These are phyloP conservation scores for Ondatra zibethicus DNA, from an alignment of 2,113 vertebrate species.

Conservation along the genomic window DNA sequence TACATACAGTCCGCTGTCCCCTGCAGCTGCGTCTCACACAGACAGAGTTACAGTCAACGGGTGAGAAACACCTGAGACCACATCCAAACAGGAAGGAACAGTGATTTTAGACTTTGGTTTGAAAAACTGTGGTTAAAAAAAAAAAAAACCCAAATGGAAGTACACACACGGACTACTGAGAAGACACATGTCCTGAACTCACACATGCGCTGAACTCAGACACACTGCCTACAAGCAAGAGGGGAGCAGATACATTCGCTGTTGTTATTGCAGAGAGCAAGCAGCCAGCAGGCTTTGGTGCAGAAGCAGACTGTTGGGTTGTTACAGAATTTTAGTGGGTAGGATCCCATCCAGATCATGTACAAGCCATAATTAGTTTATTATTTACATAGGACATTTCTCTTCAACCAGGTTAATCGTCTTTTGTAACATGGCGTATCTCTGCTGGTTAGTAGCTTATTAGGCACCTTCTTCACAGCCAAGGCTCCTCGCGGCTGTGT, in stretches of 20 bases:
- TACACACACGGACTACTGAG: conserved; percentile 78
- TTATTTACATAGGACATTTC: conserved; percentile 95
- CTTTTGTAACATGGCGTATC: conserved; percentile 86
- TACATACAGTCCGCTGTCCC: conserved; percentile 84
- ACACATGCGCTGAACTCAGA: conserved; percentile 87
- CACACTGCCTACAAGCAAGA: conserved; percentile 86
- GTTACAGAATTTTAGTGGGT: conserved; percentile 94
- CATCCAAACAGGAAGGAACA: conserved; percentile 83
- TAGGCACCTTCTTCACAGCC: conserved; percentile 88
- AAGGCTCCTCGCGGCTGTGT: conserved; percentile 82
- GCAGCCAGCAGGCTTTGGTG: conserved; percentile 94
- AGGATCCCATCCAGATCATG: conserved; percentile 92
- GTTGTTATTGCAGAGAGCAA: conserved; percentile 94
- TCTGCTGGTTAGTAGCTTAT: conserved; percentile 95
- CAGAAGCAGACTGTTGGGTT: conserved; percentile 90
- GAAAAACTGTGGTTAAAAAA: conserved; percentile 81
- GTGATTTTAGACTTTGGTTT: conserved; percentile 76
- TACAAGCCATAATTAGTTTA: conserved; percentile 98
- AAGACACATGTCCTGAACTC: conserved; percentile 88
- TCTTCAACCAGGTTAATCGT: conserved; percentile 89
- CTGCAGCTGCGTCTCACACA: conserved; percentile 81
- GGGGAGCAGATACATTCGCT: conserved; percentile 84
- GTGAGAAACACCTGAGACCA: conserved; percentile 83
- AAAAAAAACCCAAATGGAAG: conserved; percentile 83
- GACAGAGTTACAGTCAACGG: conserved; percentile 83